Percentiles rank a stretch among this genome's conserved stretches.
These are phyloP conservation scores for Moxostoma hubbsi DNA, from an alignment of 2,797 vertebrate species.

Conservation along the genomic window DNA sequence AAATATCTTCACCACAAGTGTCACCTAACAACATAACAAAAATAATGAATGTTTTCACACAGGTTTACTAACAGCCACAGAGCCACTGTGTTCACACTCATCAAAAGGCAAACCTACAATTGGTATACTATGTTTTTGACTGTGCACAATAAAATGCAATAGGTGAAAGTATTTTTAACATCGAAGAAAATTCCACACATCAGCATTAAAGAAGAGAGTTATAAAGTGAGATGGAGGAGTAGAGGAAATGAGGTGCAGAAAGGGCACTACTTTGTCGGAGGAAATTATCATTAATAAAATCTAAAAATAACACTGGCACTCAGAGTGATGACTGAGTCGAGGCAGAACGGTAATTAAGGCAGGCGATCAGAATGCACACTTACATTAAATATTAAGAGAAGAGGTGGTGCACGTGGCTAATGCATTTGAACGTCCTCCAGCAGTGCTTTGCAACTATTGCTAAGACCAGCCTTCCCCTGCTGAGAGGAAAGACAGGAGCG, in stretches of 20 bases:
- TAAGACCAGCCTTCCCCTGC: slow-evolving; percentile 33
- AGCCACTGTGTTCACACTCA: too few species aligned
- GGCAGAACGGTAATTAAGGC: slow-evolving; percentile 72
- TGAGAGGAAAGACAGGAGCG: slow-evolving; percentile 23
- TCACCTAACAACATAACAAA: too few species aligned
- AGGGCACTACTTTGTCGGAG: slow-evolving; percentile 63
- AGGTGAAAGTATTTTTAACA: too few species aligned
- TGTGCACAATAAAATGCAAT: too few species aligned
- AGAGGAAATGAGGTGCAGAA: slow-evolving; percentile 20
- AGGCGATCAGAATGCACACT: slow-evolving; percentile 72
- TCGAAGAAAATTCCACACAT: too few species aligned
- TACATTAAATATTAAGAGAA: slow-evolving; percentile 81
- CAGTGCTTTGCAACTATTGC: slow-evolving; percentile 21
- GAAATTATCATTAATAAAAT: slow-evolving; percentile 73
- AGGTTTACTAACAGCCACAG: too few species aligned
- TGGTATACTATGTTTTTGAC: too few species aligned
- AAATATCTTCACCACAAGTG: too few species aligned
- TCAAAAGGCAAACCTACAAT: too few species aligned
- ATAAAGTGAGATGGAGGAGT: slow-evolving; percentile 13
- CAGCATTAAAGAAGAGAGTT: slow-evolving; percentile 13
- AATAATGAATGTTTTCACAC: too few species aligned
- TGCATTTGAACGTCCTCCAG: slow-evolving; percentile 67
- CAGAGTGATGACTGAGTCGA: slow-evolving; percentile 63
- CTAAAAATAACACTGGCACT: slow-evolving; percentile 79
- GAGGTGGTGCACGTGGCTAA: slow-evolving; percentile 64